These are phyloP conservation scores for Apotomis capreana DNA, from an alignment of 2,888 invertebrate genomes.

Conservation along the genomic window DNA sequence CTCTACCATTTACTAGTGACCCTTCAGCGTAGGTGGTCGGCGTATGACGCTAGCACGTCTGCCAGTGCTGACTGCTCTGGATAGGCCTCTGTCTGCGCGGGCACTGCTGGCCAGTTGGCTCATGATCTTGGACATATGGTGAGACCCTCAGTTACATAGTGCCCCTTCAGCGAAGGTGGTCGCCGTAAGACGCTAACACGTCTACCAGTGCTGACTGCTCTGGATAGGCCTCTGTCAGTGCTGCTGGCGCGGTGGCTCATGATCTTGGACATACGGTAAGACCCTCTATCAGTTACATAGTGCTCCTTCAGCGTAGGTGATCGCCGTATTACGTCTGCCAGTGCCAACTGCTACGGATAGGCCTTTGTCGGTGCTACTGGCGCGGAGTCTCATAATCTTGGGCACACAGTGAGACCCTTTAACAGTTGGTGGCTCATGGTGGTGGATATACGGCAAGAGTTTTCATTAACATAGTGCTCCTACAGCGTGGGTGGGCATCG, in stretches of 20 bases:
- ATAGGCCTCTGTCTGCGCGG: not conserved
- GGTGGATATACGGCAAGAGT: no score
- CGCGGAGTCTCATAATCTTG: slow-evolving; percentile 61
- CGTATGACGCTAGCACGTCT: slow-evolving; percentile 70
- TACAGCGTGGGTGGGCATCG: no score
- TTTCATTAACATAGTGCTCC: no score
- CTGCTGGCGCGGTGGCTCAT: slow-evolving; percentile 48
- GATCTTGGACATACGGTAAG: slow-evolving; percentile 75
- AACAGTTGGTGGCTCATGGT: no score
- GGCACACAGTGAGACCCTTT: slow-evolving; percentile 65
- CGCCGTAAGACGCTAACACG: slow-evolving; percentile 68
- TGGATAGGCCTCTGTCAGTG: not conserved
- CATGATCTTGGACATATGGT: slow-evolving; percentile 78
- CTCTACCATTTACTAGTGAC: slow-evolving; percentile 69
- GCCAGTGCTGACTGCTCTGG: slow-evolving; percentile 62
- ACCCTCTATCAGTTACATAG: slow-evolving; percentile 64
- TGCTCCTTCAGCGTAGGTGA: slow-evolving; percentile 68
- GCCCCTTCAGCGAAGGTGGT: slow-evolving; percentile 67
- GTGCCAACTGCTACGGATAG: slow-evolving; percentile 56
- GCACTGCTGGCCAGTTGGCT: not conserved
- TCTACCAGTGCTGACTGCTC: slow-evolving; percentile 66
- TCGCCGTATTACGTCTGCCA: slow-evolving; percentile 68
- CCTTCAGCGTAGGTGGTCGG: slow-evolving; percentile 64
- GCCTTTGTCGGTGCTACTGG: not conserved
- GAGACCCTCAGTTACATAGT: slow-evolving; percentile 68